Percentiles rank a stretch among this genome's conserved stretches.
Conservation (phyloP, 2,888 invertebrate genomes). For the Melieria omissa region DNA sequence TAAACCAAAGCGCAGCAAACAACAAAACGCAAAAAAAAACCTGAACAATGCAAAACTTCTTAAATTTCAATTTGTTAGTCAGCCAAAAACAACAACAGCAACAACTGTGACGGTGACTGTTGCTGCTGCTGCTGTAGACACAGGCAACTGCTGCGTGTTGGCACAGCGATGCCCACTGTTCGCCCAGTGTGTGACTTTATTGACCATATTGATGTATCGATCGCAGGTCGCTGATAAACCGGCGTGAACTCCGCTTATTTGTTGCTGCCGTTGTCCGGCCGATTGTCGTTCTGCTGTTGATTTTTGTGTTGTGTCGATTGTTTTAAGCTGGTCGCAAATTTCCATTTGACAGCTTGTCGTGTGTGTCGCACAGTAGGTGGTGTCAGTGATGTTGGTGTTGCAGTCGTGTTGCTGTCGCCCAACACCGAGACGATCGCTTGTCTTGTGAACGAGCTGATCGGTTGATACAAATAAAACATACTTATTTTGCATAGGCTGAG, state of each 20-base stretch:
- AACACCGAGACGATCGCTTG: too few relatives aligned
- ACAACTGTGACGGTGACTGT: conserved; percentile 21
- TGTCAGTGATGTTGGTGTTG: neutral
- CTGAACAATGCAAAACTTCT: conserved; percentile 38
- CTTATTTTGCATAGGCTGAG: too few relatives aligned
- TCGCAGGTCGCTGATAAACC: conserved; percentile 49
- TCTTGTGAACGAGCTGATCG: too few relatives aligned
- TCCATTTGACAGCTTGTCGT: conserved; percentile 29
- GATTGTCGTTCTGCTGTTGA: neutral
- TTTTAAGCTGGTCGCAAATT: conserved; percentile 29
- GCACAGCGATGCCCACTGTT: conserved; percentile 15
- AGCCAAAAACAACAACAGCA: conserved; percentile 8
- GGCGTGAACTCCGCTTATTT: neutral
- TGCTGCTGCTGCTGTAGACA: conserved; percentile 34
- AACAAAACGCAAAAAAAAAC: conserved; percentile 38
- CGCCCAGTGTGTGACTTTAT: conserved; percentile 48
- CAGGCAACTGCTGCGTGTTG: conserved; percentile 4
- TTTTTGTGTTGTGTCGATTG: conserved; percentile 23
- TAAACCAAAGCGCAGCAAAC: conserved; percentile 36
- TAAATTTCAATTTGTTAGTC: conserved; percentile 45
- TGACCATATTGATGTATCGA: conserved; percentile 53
- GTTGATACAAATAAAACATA: too few relatives aligned
- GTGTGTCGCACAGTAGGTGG: conserved; percentile 33
- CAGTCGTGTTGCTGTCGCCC: too few relatives aligned
- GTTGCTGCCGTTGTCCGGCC: conserved; percentile 3